These are phyloP conservation scores for Drosophila bocki DNA, from an alignment of 1,140 invertebrate genomes.

Conservation along the genomic window DNA sequence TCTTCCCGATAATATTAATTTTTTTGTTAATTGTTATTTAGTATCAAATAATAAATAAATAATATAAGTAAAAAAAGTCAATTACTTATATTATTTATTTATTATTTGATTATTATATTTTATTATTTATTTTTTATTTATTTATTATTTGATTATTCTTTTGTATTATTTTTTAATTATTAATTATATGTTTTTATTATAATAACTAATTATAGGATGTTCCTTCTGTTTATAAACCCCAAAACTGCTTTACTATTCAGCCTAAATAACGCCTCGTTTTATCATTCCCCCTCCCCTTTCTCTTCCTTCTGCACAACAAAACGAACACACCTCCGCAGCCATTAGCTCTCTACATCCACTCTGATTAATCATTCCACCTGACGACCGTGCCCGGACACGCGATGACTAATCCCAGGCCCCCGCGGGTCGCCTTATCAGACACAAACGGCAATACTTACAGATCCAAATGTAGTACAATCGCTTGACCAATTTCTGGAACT, in stretches of 20 bases:
- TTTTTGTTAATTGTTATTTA: too few relatives aligned
- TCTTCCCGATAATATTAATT: too few relatives aligned
- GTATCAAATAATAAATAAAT: too few relatives aligned
- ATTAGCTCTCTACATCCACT: constrained; percentile 17
- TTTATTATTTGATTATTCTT: too few relatives aligned
- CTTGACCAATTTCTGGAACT: constrained; percentile 98
- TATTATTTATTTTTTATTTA: too few relatives aligned
- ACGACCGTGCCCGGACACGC: constrained; percentile 14
- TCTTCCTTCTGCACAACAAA: not conserved
- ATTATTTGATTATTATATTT: too few relatives aligned
- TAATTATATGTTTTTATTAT: too few relatives aligned
- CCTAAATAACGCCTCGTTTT: not conserved
- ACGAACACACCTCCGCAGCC: constrained; percentile 1
- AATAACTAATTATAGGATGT: too few relatives aligned
- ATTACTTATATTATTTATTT: too few relatives aligned
- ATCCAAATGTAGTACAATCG: constrained; percentile 98
- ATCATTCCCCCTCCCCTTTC: not conserved
- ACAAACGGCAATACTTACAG: constrained; percentile 89
- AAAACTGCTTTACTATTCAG: not conserved
- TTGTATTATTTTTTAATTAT: too few relatives aligned
- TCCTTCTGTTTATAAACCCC: not conserved
- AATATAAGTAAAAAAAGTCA: too few relatives aligned
- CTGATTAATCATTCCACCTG: constrained; percentile 27
- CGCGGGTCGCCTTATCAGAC: constrained; percentile 17
- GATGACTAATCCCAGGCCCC: constrained; percentile 41